Base-by-base conservation (phyloP, 2,888 invertebrate species). In the Dryobotodes eremita region DNA sequence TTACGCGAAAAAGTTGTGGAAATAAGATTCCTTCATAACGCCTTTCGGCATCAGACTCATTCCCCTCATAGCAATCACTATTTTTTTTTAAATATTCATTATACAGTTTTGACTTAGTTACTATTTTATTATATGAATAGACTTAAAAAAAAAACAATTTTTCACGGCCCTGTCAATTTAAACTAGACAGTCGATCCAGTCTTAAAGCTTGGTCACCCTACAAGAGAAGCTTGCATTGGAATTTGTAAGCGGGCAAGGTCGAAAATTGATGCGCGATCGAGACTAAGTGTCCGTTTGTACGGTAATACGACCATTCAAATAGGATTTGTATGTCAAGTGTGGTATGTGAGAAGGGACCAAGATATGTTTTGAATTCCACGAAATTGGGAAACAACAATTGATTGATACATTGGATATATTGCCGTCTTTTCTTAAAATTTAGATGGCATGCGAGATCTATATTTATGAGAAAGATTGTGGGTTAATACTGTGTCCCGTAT, bases 221-320 rank as follows among this genome's bases (percentile, higher is more conserved):
- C 82, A 78, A 80, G 73, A 82, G 80, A 86, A 88, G 89, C 80
- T 83, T 64, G 73, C 83, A 80, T 82, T 87, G 87, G 82, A 89
- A 89, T 87, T 88, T 88, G 88, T 87, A 89, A 89, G 85, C 71
- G 85, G 71, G 85, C 92, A 92, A 92, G 92, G 92, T 92, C 90
- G 85, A 85, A 88, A 88, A 90, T 90, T 85, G 90, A 91, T 91
- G 90, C 89, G 70, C 86, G 84, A 87, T 88, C 87, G 88, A 87
- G 84, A 88, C 88, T 81, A 83, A 78, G 83, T 82, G 83, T 78
- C 83, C 77, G 77, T 88, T 83, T 76, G 87, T 76, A 82, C 76
- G 79, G 77, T 88, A 86, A 88, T 89, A 87, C 75, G 80, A 78
- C 84, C 89, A 92, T 93, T 93, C 86, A 92, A 92, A 91, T 90